A percentile compares a stretch with the other conserved stretches of the same genome.
Conservation (phyloP, 1,140 invertebrate species). For the Cotesia typhae region DNA sequence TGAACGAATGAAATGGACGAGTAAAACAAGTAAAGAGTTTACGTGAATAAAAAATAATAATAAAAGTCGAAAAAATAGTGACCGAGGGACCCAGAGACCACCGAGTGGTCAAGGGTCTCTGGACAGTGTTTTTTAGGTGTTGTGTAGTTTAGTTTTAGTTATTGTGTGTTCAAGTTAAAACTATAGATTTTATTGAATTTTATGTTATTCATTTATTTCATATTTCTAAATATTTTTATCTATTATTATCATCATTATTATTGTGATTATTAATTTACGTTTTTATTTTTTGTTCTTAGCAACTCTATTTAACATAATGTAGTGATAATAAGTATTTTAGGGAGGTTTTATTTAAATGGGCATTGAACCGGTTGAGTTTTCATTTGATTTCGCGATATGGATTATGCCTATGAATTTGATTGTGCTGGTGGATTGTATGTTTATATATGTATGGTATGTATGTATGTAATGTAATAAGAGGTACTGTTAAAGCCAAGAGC, state of each 20-base stretch:
- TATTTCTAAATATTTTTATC: background rate
- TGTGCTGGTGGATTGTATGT: too few species aligned
- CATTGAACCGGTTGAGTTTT: slow-evolving; percentile 1
- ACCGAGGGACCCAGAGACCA: slow-evolving; percentile 29
- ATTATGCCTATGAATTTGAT: too few species aligned
- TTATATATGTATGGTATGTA: too few species aligned
- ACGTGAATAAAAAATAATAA: slow-evolving; percentile 1
- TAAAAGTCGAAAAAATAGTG: background rate
- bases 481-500: background rate
- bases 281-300: too few species aligned
- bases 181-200: background rate
- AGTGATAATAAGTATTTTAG: too few species aligned
- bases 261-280: background rate
- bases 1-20: slow-evolving; percentile 14
- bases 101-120: slow-evolving; percentile 22
- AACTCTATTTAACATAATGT: too few species aligned
- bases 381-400: slow-evolving; percentile 3
- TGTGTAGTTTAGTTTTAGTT: background rate
- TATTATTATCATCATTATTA: background rate
- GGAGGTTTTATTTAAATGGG: too few species aligned
- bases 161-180: background rate
- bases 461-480: too few species aligned
- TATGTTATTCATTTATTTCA: background rate
- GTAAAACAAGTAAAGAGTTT: background rate
- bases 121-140: background rate